These are phyloP conservation scores for Semicossyphus pulcher DNA, from an alignment of 2,113 vertebrate genomes.

Conservation along the genomic window DNA sequence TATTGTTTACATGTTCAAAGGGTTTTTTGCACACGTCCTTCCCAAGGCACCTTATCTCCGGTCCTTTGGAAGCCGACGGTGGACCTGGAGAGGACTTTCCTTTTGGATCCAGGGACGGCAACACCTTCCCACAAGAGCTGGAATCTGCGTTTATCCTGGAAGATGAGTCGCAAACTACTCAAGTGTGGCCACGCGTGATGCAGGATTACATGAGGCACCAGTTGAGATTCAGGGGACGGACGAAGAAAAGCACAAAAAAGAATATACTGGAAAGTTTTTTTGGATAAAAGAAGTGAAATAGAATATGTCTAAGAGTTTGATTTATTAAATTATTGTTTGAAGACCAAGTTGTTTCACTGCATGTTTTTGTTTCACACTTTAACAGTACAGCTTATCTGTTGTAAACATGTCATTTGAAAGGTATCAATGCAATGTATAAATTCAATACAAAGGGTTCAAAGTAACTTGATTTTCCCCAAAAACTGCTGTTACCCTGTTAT, in stretches of 20 bases:
- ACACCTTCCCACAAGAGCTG: slow-evolving; percentile 24
- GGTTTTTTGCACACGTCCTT: slow-evolving; percentile 35
- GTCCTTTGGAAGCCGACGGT: slow-evolving; percentile 10
- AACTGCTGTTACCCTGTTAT: no score
- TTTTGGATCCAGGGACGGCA: slow-evolving; percentile 20
- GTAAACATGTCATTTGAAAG: background rate
- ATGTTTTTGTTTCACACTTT: background rate
- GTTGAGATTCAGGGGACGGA: slow-evolving; percentile 73
- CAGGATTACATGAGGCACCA: slow-evolving; percentile 73
- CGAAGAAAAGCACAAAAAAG: slow-evolving; percentile 68
- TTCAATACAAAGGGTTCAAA: no score
- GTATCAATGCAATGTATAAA: background rate
- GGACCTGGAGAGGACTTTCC: slow-evolving; percentile 16
- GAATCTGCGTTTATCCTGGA: slow-evolving; percentile 42
- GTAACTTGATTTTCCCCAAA: no score
- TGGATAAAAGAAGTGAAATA: slow-evolving; percentile 11
- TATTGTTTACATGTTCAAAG: slow-evolving; percentile 19
- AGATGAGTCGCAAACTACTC: slow-evolving; percentile 16
- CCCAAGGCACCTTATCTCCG: slow-evolving; percentile 4
- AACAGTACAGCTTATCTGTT: background rate
- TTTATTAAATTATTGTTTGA: slow-evolving; percentile 35
- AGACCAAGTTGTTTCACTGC: background rate
- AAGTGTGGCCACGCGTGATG: slow-evolving; percentile 61
- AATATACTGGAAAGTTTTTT: background rate
- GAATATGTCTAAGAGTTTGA: background rate